Evolutionary conservation across 2,113 vertebrate genomes (phyloP).

Genomic region (Hypocryptadius cinnamomeus): DNA sequence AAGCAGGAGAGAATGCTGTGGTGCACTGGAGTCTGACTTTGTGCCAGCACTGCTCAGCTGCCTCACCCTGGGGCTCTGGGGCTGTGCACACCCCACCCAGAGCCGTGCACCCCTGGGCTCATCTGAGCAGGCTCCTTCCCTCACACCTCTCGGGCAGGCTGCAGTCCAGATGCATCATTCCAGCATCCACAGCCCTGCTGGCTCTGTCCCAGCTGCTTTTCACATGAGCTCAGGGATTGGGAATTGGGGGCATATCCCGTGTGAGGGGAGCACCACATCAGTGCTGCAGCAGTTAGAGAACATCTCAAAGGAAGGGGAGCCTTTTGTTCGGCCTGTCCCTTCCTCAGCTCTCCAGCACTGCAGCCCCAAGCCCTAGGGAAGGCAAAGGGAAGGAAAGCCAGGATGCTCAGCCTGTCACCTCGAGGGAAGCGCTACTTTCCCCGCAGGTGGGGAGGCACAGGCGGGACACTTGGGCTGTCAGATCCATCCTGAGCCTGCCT

Average conservation of each 20-base stretch:
- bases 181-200: not conserved
- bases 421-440: not conserved
- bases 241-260: accelerated
- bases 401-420: not conserved
- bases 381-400: not conserved
- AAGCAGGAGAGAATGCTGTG: not conserved
- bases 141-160: not conserved
- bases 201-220: not conserved
- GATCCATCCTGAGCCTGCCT: not conserved
- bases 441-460: not conserved
- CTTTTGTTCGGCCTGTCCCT: accelerated
- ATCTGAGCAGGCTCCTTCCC: not conserved
- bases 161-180: not conserved
- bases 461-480: not conserved
- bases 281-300: not conserved
- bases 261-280: accelerated
- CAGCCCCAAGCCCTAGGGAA: accelerated
- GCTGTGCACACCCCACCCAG: not conserved
- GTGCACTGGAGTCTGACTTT: accelerated
- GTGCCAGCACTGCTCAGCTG: not conserved
- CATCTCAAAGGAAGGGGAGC: accelerated
- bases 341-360: not conserved
- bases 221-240: not conserved
- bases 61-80: not conserved
- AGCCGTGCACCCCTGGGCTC: too few relatives aligned